Base-by-base conservation (phyloP, 1,140 invertebrate genomes). In the Calycopis cecrops region DNA sequence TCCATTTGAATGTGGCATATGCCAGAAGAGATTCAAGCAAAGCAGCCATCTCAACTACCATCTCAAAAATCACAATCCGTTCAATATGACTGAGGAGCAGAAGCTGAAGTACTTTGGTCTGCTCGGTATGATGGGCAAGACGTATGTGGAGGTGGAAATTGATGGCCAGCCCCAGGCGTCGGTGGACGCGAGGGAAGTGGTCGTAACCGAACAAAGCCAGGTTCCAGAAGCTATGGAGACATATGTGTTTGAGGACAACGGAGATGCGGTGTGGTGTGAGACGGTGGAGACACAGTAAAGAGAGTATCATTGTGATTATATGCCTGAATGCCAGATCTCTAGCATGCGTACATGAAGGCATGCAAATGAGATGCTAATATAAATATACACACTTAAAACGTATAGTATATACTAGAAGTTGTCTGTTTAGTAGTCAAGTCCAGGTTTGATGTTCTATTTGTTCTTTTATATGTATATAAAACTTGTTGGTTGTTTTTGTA, bases 1-100 rank as follows among this genome's bases (percentile, higher is more conserved):
- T 37, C 94, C 94, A 0, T 95, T 95, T 77, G 90, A 90, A 16
- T 94, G 93, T 60, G 79, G 87, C 0, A 73, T 92, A 3, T 95
- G 94, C 68, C 79, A 90, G 21, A 79, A 86, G 11, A 21, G 83
- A 2, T 88, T 88, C 60, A 88, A 88, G 16, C 87, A 88, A 52
- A 76, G 72, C 62, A 85, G 79, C 16, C 85, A 88, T 49, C 37
- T 88, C 9, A 88, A 87, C 42, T 87, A 85, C 35, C 87, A 88
- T 57, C 52, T 88, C 0, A 73, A 77, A 16, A 75, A 81, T 12
- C 87, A 88, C 56, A 79, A 79, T 16, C 67, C 72, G 4, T 55
- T 57, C 0, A 72, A 70, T 3, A 62, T 79, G 67, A 77, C 70
- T 0, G 71, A 78, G 0, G 72, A 79, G 7, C 77, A 81, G 63